A percentile compares a stretch with the other conserved stretches of the same genome.
Evolutionary conservation across 2,888 invertebrate species (phyloP).

Genomic region (Eurois occulta): DNA sequence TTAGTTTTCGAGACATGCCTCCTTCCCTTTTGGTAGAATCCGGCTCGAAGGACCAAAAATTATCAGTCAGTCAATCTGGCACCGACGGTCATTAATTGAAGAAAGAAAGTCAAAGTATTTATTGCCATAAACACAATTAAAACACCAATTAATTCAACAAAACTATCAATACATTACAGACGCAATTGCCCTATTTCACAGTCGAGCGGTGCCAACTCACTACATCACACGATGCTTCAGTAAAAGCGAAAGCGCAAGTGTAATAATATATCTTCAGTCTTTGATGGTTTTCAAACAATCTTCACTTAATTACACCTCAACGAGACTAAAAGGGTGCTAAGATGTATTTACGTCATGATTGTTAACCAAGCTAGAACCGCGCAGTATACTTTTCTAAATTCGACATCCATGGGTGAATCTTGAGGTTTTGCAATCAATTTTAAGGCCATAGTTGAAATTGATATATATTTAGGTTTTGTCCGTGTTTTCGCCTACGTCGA

Average conservation of each 20-base stretch:
- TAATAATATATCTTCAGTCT: constrained; percentile 26
- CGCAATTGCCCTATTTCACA: constrained; percentile 52
- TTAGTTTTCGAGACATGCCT: not conserved
- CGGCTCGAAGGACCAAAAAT: constrained; percentile 30
- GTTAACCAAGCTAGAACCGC: not conserved
- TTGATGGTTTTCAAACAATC: constrained; percentile 40
- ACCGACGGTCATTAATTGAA: not conserved
- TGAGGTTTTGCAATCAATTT: not conserved
- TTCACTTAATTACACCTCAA: constrained; percentile 16
- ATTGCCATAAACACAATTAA: not conserved
- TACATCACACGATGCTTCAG: constrained; percentile 25
- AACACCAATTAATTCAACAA: constrained; percentile 13
- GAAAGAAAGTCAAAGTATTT: not conserved
- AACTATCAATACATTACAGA: constrained; percentile 29
- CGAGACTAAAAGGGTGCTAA: not conserved
- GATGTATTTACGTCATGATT: not conserved
- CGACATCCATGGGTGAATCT: not conserved
- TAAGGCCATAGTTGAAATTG: not conserved
- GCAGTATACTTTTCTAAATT: not conserved
- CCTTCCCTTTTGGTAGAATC: not conserved
- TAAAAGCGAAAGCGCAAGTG: constrained; percentile 24
- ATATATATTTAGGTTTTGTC: not conserved
- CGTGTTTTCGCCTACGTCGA: not conserved
- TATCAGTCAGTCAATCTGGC: not conserved
- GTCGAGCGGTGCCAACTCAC: constrained; percentile 52